Percentiles rank a stretch among this genome's conserved stretches.
Conservation (phyloP, 2,888 invertebrate genomes). For the Tridacna crocea region DNA sequence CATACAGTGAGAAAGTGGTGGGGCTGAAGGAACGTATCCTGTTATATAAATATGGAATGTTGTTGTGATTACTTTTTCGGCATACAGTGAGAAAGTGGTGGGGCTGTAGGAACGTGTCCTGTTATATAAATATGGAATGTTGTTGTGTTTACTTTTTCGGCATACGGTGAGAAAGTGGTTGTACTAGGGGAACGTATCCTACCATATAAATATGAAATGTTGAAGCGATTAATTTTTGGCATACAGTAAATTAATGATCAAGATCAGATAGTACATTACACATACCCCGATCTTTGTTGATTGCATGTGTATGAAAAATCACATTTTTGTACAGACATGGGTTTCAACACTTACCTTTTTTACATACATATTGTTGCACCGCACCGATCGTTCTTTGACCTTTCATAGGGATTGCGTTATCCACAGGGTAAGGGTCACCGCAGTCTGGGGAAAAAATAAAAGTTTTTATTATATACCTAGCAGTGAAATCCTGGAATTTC, state of each 20-base stretch:
- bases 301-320: no score
- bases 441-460: slow-evolving; percentile 41
- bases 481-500: no score
- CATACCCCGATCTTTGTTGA: no score
- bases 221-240: no score
- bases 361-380: slow-evolving; percentile 39
- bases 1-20: slow-evolving; percentile 50
- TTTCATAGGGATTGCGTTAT: slow-evolving; percentile 12
- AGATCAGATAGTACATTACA: no score
- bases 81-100: slow-evolving; percentile 50
- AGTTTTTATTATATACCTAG: no score
- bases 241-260: no score
- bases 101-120: slow-evolving; percentile 51
- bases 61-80: slow-evolving; percentile 8
- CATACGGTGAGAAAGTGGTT: slow-evolving; percentile 49
- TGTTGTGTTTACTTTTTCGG: slow-evolving; percentile 5
- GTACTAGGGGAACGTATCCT: slow-evolving; percentile 51
- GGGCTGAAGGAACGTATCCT: slow-evolving; percentile 52
- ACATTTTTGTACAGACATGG: no score
- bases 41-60: not conserved
- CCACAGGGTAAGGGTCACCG: slow-evolving; percentile 45
- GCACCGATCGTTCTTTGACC: slow-evolving; percentile 42
- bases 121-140: not conserved
- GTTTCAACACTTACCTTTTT: slow-evolving; percentile 31
- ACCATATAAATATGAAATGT: not conserved